Conservation (phyloP, 2,888 invertebrate genomes). For the Dasypogon diadema region DNA sequence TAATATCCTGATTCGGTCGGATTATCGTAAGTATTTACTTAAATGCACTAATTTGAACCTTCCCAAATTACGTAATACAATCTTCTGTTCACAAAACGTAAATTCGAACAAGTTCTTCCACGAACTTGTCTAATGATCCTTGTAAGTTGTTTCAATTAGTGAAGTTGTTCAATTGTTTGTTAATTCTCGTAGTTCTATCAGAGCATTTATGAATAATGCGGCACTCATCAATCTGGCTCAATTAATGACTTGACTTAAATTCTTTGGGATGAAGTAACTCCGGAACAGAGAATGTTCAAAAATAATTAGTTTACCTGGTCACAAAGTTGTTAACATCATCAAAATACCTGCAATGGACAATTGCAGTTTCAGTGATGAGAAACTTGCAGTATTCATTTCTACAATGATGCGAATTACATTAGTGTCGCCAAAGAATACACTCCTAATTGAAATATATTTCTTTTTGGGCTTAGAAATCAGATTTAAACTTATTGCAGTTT, state of each 20-base stretch:
- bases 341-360: not conserved
- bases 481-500: too few relatives aligned
- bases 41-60: slow-evolving; percentile 16
- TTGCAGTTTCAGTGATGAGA: not conserved
- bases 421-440: too few relatives aligned
- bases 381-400: not conserved
- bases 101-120: slow-evolving; percentile 19
- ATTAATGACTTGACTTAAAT: not conserved
- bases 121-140: slow-evolving; percentile 41
- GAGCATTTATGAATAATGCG: slow-evolving; percentile 15
- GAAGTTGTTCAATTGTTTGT: slow-evolving; percentile 6
- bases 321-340: not conserved
- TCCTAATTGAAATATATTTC: too few relatives aligned
- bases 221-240: not conserved
- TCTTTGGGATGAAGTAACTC: not conserved
- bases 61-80: not conserved
- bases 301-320: not conserved
- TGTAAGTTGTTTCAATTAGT: slow-evolving; percentile 33
- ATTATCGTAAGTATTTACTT: not conserved
- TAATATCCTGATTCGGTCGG: too few relatives aligned
- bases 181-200: not conserved
- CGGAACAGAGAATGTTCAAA: not conserved
- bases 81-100: not conserved
- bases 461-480: too few relatives aligned
- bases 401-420: too few relatives aligned